Evolutionary conservation across 2,113 vertebrate genomes (phyloP).

Genomic region (Xenopus borealis): DNA sequence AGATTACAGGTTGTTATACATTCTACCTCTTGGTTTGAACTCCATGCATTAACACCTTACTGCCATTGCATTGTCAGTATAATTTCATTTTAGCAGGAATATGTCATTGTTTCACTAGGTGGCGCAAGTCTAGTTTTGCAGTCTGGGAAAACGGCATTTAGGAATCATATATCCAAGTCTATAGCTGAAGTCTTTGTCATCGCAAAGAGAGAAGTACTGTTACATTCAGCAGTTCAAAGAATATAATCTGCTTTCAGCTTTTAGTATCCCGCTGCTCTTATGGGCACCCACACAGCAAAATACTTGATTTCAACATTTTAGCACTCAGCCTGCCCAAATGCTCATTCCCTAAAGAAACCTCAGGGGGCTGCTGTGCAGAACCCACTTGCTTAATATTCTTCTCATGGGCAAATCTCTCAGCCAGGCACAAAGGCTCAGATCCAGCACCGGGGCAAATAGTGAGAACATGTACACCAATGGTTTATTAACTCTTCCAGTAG

Average conservation of each 20-base stretch:
- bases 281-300: background rate
- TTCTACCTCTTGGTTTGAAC: too few relatives aligned
- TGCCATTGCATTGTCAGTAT: too few relatives aligned
- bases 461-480: background rate
- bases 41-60: too few relatives aligned
- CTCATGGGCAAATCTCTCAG: constrained; percentile 20
- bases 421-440: constrained; percentile 30
- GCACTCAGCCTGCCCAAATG: background rate
- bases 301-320: background rate
- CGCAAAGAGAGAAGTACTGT: background rate
- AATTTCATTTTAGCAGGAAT: too few relatives aligned
- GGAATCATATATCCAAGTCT: background rate
- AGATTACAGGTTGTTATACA: too few relatives aligned
- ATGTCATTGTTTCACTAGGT: background rate
- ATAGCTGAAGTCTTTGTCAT: background rate
- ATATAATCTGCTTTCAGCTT: background rate
- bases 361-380: background rate
- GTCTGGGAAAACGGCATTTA: background rate
- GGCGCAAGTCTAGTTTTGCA: background rate
- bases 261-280: background rate
- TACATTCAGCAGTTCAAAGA: background rate
- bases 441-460: constrained; percentile 17
- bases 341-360: background rate
- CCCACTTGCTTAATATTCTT: constrained; percentile 35
- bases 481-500: background rate